Evolutionary conservation across 2,113 vertebrate species (phyloP).

Genomic region (Oophaga pumilio): DNA sequence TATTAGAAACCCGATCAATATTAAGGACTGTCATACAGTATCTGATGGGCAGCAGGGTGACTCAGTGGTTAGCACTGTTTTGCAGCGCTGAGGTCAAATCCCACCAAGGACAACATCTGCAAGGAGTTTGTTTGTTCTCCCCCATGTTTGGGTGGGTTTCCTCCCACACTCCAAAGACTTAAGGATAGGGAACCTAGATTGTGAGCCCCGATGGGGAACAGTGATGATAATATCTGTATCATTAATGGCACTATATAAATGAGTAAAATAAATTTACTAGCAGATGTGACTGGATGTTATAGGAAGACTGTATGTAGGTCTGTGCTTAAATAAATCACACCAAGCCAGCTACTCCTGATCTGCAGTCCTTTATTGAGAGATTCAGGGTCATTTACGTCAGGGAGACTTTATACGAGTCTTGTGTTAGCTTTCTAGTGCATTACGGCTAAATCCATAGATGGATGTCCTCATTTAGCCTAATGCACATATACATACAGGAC

Average conservation of each 20-base stretch:
- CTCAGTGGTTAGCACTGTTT: too few relatives aligned
- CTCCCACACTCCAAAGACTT: too few relatives aligned
- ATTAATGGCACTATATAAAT: too few relatives aligned
- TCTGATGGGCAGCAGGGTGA: too few relatives aligned
- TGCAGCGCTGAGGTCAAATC: too few relatives aligned
- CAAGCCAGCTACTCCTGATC: background rate
- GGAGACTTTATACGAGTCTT: background rate
- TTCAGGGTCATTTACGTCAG: constrained; percentile 4
- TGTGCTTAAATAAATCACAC: constrained; percentile 35
- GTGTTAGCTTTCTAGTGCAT: background rate
- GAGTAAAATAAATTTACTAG: background rate
- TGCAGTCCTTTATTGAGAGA: constrained; percentile 45
- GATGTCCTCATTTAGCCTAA: background rate
- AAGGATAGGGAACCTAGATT: too few relatives aligned
- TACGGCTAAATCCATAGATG: background rate
- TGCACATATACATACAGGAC: background rate
- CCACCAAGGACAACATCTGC: too few relatives aligned
- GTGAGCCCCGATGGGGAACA: too few relatives aligned
- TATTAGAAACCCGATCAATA: background rate
- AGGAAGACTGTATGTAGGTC: background rate
- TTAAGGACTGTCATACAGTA: background rate
- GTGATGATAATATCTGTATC: too few relatives aligned
- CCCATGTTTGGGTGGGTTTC: too few relatives aligned
- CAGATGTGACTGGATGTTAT: background rate
- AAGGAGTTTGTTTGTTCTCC: too few relatives aligned